These are phyloP conservation scores for Phainopepla nitens DNA, from an alignment of 2,113 vertebrate genomes.

Conservation along the genomic window DNA sequence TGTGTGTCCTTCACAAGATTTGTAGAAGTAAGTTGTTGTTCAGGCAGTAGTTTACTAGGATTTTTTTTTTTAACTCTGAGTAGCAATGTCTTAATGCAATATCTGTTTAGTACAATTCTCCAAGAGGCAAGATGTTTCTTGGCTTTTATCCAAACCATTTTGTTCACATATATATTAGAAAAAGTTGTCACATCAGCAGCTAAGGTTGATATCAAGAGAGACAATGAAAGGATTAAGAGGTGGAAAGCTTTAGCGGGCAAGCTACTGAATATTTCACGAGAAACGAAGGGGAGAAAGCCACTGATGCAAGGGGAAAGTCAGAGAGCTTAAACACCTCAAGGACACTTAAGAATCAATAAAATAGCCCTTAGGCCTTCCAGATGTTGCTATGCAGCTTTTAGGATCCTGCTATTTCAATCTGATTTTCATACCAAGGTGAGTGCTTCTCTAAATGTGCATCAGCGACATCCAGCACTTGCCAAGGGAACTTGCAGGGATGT, in stretches of 20 bases:
- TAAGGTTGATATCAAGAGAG: slow-evolving; percentile 37
- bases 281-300: not conserved
- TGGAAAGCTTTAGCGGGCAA: slow-evolving; percentile 23
- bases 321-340: not conserved
- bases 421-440: fast-evolving
- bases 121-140: slow-evolving; percentile 12
- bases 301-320: slow-evolving; percentile 15
- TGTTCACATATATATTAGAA: slow-evolving; percentile 44
- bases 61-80: not conserved
- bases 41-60: not conserved
- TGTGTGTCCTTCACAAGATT: not conserved
- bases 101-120: slow-evolving; percentile 38
- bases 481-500: not conserved
- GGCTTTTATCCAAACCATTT: slow-evolving; percentile 51
- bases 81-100: slow-evolving; percentile 27
- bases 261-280: slow-evolving; percentile 36
- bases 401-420: not conserved
- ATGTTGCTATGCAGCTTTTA: not conserved
- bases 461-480: not conserved
- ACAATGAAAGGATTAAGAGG: slow-evolving; percentile 51
- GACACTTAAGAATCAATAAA: not conserved
- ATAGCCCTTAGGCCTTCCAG: not conserved
- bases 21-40: not conserved
- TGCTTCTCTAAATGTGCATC: not conserved
- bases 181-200: slow-evolving; percentile 49